These are phyloP conservation scores for Cremastinae sp. DNA, from an alignment of 2,888 invertebrate species.

Conservation along the genomic window DNA sequence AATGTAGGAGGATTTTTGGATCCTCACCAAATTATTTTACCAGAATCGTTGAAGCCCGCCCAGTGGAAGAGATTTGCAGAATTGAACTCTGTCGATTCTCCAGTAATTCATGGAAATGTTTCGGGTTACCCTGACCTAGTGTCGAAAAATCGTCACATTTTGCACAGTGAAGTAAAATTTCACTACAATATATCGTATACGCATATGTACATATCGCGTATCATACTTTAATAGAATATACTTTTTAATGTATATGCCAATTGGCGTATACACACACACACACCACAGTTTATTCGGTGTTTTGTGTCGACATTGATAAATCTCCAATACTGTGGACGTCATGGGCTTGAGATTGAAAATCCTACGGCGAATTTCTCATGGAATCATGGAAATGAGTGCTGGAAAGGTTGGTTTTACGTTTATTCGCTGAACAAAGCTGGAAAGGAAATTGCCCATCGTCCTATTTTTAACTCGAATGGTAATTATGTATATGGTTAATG, in stretches of 20 bases:
- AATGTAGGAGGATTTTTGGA: slow-evolving; percentile 64
- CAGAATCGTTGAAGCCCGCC: slow-evolving; percentile 63
- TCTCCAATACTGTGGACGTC: slow-evolving; percentile 77
- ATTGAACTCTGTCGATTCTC: slow-evolving; percentile 50
- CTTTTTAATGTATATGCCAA: too few species aligned
- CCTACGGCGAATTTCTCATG: slow-evolving; percentile 72
- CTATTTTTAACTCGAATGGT: slow-evolving; percentile 78
- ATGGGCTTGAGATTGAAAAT: slow-evolving; percentile 73
- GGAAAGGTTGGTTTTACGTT: slow-evolving; percentile 81
- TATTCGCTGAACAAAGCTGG: slow-evolving; percentile 80
- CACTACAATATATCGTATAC: too few species aligned
- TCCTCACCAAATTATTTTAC: slow-evolving; percentile 62
- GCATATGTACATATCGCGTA: too few species aligned
- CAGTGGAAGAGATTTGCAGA: slow-evolving; percentile 68
- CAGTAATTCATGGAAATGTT: slow-evolving; percentile 57
- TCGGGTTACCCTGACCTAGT: slow-evolving; percentile 75
- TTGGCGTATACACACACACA: too few species aligned
- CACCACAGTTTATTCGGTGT: slow-evolving; percentile 77
- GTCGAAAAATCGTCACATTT: slow-evolving; percentile 76
- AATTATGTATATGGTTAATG: neutral
- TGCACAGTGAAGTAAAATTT: slow-evolving; percentile 74
- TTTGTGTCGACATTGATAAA: slow-evolving; percentile 78
- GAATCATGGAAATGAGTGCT: slow-evolving; percentile 71
- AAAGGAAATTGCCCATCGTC: slow-evolving; percentile 75
- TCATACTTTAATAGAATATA: too few species aligned